Base-by-base conservation (phyloP, 2,113 vertebrate species). In the Sapajus apella region DNA sequence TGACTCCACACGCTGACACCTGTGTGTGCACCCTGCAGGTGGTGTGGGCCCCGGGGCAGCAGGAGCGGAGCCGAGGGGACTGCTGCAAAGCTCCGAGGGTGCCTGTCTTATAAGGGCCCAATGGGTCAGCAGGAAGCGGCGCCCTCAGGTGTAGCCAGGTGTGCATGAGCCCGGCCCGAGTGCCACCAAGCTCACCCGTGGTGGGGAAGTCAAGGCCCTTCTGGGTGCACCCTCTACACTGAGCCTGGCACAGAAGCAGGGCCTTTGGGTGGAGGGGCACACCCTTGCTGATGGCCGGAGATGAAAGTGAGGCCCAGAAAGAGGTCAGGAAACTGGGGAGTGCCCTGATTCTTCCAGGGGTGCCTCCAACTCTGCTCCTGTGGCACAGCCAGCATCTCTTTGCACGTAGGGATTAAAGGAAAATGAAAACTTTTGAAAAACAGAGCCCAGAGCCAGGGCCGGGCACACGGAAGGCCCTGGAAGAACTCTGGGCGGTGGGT, bases 101-200 rank as follows among this genome's bases (percentile, higher is more conserved):
- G 2, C 2, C 56, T 6, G 37, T 72, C 47, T 66, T 30, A 35
- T 1, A 17, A 8, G 14, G 8, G 10, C 11, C 35, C 1, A 8
- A 5, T 40, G 18, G 37, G 20, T 56, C 5, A 23, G 77, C 47
- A 30, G 81, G 25, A 43, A 43, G 25, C 27, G 1, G 50, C 6
- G 21, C 79, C 21, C 18, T 52, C 64, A 25, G 68, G 47, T 1
- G 23, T 6, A n/a, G 17, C 23, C 6, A 70, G 43, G 27, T 7
- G 8, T 27, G 21, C 25, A 3, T 23, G 14, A 25, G 9, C 27
- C 61, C 45, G 0, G 35, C 35, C 23, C 13, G 2, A 14, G 81
- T 9, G 35, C 72, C 27, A 11, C 50, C 40, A 50, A 81, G 43
- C 13, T 25, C 40, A 2, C 18, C 37, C 56, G 23, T 64, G 21